Evolutionary conservation across 2,797 vertebrate genomes (phyloP), one percentile per base, ranked within the genome.

Genomic region (Peromyscus melanophrys): DNA sequence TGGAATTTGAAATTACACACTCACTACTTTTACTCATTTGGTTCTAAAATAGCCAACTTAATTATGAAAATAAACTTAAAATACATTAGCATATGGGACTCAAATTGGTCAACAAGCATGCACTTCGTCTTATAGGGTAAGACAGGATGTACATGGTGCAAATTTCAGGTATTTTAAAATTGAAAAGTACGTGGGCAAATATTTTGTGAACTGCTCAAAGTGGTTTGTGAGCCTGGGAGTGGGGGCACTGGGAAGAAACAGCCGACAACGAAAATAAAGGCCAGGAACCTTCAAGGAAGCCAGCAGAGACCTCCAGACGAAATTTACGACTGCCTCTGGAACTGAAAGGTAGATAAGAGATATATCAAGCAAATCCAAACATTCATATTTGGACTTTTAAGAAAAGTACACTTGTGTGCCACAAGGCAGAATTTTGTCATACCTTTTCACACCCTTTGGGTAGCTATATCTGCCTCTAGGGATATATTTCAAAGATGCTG

Each of bases 61-160:
- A 34, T 78, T 67, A 63, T 61, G 17, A 89, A 89, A 93, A 95
- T 73, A 27, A 94, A 69, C 31, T 82, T 40, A 89, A 95, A 95
- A 27, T 73, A 52, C 0, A 21, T 43, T 80, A 71, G 2, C 67
- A 94, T 43, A 65, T 17, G 57, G 69, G 67, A 4, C 29, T 63
- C 61, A 43, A 59, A 93, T 16, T 25, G 0, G 4, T 92, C 71
- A 65, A 21, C 84, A 80, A 63, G 43, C 6, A 31, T 27, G 37
- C 27, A 12, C 17, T 76, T 80, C 80, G 46, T 86, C 8, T 73
- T 78, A 1, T 10, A n/a, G 13, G n/a, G 43, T 67, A 69, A 77
- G 49, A 55, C 31, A 92, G 49, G 34, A 84, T 59, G 4, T 23
- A 57, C 2, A 29, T 27, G 31, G 93, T 82, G 69, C 3, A 76